Evolutionary conservation across 2,888 invertebrate genomes (phyloP).

Genomic region (Thymelicus acteon): DNA sequence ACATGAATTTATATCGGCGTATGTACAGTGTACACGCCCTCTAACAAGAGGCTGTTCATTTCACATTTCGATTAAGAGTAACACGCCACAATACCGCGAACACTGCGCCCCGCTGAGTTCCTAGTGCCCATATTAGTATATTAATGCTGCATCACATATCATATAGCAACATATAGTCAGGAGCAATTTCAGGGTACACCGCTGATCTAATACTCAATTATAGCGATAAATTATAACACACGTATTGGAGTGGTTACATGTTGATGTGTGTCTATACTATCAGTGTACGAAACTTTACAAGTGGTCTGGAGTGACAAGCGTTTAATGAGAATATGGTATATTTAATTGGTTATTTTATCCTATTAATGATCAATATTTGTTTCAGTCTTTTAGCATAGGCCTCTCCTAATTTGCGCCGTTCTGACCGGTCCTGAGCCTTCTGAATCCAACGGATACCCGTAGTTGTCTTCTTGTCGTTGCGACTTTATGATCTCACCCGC

Average conservation of each 20-base stretch:
- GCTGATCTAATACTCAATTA: slow-evolving; percentile 44
- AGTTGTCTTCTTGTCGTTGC: too few relatives aligned
- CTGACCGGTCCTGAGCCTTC: too few relatives aligned
- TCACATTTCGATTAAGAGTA: slow-evolving; percentile 63
- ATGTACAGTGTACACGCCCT: slow-evolving; percentile 43
- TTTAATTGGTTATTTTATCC: too few relatives aligned
- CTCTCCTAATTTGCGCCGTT: too few relatives aligned
- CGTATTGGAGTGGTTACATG: not conserved
- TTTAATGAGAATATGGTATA: too few relatives aligned
- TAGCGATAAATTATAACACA: slow-evolving; percentile 26
- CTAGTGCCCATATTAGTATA: slow-evolving; percentile 50
- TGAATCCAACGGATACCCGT: too few relatives aligned
- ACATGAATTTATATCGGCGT: not conserved
- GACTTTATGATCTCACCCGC: too few relatives aligned
- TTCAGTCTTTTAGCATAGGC: too few relatives aligned
- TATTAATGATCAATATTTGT: too few relatives aligned
- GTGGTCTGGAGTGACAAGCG: too few relatives aligned
- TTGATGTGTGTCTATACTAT: not conserved
- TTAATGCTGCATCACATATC: slow-evolving; percentile 59
- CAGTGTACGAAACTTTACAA: not conserved
- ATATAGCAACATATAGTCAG: slow-evolving; percentile 47
- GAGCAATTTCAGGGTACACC: slow-evolving; percentile 23
- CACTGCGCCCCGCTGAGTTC: slow-evolving; percentile 60
- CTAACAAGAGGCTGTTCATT: slow-evolving; percentile 51
- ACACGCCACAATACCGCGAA: slow-evolving; percentile 59